phyloP scores from a whole-genome alignment of 1,140 invertebrate species.

The Platorchestia sp. region DNA sequence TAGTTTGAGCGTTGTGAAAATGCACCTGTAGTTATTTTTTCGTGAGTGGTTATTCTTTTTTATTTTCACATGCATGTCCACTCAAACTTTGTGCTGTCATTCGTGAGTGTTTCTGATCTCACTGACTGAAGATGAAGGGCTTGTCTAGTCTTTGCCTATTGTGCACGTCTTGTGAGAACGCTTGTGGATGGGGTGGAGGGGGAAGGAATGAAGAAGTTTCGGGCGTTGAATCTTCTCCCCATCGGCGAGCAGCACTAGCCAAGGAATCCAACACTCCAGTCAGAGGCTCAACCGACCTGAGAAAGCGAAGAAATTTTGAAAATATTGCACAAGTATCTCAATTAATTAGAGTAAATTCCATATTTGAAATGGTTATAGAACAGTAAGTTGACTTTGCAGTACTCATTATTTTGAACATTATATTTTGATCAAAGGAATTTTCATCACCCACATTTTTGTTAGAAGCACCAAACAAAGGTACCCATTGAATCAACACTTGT shows the following conservation, averaged over 20 bases:
- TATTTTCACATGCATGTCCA: too few relatives aligned
- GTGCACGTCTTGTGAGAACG: background rate
- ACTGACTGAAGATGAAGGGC: background rate
- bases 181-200: background rate
- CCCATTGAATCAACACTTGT: too few relatives aligned
- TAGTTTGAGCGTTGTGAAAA: background rate
- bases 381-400: too few relatives aligned
- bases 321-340: background rate
- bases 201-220: background rate
- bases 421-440: too few relatives aligned
- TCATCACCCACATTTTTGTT: too few relatives aligned
- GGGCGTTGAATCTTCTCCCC: background rate
- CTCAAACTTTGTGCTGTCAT: background rate
- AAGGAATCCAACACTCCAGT: background rate
- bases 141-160: background rate
- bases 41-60: background rate
- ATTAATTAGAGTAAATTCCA: background rate
- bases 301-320: background rate
- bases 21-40: background rate
- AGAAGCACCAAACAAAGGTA: too few relatives aligned
- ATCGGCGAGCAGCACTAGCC: background rate
- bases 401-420: too few relatives aligned
- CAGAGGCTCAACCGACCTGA: background rate
- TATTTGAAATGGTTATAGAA: too few relatives aligned
- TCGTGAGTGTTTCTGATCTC: background rate